Evolutionary conservation across 2,888 invertebrate genomes (phyloP).

Genomic region (Odontomyia ornata): DNA sequence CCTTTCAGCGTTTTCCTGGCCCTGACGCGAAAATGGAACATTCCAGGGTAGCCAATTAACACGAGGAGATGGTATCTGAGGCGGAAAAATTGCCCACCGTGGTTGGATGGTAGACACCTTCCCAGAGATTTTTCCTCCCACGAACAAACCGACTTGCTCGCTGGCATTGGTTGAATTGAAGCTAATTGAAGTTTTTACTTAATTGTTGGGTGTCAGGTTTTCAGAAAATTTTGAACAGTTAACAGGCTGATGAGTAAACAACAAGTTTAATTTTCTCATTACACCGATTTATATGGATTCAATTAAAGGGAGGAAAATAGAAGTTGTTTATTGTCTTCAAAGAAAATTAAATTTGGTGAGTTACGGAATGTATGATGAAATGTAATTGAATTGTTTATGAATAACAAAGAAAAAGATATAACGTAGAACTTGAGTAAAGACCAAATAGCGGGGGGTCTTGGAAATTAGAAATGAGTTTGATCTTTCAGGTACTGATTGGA

Average conservation of each 20-base stretch:
- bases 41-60: not conserved
- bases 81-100: constrained; percentile 20
- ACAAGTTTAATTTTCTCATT: not conserved
- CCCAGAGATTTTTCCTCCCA: not conserved
- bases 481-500: no score
- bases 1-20: no score
- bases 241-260: not conserved
- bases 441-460: no score
- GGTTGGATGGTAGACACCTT: not conserved
- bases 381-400: no score
- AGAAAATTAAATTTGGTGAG: no score
- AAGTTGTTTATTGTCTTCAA: no score
- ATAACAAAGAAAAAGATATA: no score
- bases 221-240: constrained; percentile 1
- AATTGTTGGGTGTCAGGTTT: constrained; percentile 31
- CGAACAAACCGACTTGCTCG: not conserved
- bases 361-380: no score
- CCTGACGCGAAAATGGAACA: no score
- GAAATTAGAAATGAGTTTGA: no score
- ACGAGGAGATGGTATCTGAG: constrained; percentile 3
- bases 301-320: no score
- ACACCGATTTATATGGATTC: not conserved
- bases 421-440: no score
- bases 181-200: constrained; percentile 39
- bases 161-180: constrained; percentile 37